Conservation (phyloP, 2,797 vertebrate genomes). For the Spea hammondii region DNA sequence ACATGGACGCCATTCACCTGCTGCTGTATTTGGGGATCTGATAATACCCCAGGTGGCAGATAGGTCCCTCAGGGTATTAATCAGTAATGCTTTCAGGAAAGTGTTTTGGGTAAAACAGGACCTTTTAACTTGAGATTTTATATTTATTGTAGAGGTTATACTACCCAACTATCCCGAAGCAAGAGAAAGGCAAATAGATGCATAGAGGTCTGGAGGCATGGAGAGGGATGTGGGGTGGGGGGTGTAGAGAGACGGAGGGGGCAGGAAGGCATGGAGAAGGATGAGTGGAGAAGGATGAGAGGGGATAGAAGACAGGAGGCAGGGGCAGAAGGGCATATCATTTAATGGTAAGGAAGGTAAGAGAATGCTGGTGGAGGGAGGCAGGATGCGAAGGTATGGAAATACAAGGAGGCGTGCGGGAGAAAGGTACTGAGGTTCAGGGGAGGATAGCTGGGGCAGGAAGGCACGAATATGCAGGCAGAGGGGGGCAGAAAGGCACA, state of each 20-base stretch:
- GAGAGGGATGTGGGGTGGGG: neutral
- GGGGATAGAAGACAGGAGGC: neutral
- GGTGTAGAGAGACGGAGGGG: neutral
- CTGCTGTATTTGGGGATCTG: no score
- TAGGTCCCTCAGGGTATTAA: no score
- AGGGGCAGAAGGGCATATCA: neutral
- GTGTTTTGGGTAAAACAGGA: no score
- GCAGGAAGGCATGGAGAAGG: neutral
- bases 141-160: no score
- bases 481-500: neutral
- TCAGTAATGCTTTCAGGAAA: no score
- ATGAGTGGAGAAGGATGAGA: neutral
- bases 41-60: no score
- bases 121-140: no score
- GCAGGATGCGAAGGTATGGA: neutral
- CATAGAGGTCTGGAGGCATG: slow-evolving; percentile 15
- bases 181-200: neutral
- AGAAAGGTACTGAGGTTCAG: slow-evolving; percentile 4
- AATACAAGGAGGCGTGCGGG: neutral
- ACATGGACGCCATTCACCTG: no score
- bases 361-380: slow-evolving; percentile 48
- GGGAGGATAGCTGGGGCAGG: neutral
- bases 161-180: no score
- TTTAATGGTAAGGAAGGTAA: neutral
- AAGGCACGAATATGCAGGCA: slow-evolving; percentile 56